These are phyloP conservation scores for Vannuccia rotundouncinata DNA, from an alignment of 2,888 invertebrate species.

Conservation along the genomic window DNA sequence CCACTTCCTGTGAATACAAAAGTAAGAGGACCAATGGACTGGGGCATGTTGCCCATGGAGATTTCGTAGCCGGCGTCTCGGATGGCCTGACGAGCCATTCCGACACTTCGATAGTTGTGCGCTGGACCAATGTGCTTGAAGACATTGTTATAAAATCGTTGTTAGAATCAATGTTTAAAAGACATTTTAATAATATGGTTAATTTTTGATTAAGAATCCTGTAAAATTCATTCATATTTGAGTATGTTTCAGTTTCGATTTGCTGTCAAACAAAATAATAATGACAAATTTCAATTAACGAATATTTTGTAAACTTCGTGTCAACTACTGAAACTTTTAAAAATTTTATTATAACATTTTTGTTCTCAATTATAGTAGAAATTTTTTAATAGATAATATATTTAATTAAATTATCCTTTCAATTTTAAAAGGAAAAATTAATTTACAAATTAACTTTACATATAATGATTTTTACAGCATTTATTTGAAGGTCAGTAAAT, in stretches of 20 bases:
- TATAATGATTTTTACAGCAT: too few species aligned
- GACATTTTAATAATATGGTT: background rate
- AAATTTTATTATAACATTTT: background rate
- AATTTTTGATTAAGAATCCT: too few species aligned
- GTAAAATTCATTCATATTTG: too few species aligned
- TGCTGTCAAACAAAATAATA: too few species aligned
- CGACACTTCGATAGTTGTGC: conserved; percentile 93
- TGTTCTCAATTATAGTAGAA: background rate
- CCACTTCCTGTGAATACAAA: conserved; percentile 97
- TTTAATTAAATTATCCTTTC: too few species aligned
- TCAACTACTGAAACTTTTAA: background rate
- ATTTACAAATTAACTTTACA: too few species aligned
- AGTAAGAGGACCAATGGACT: conserved; percentile 89
- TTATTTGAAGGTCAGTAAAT: too few species aligned
- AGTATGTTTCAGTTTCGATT: too few species aligned
- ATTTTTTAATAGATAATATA: background rate
- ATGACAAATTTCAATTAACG: too few species aligned
- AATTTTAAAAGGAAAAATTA: too few species aligned
- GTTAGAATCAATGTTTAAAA: background rate
- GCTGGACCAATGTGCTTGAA: conserved; percentile 85
- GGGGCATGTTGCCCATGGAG: conserved; percentile 86
- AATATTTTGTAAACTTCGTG: too few species aligned
- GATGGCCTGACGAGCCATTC: conserved; percentile 93
- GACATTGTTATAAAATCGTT: background rate
- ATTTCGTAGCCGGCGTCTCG: conserved; percentile 99